Evolutionary conservation across 2,113 vertebrate species (phyloP).

Genomic region (Aegotheles bennettii): DNA sequence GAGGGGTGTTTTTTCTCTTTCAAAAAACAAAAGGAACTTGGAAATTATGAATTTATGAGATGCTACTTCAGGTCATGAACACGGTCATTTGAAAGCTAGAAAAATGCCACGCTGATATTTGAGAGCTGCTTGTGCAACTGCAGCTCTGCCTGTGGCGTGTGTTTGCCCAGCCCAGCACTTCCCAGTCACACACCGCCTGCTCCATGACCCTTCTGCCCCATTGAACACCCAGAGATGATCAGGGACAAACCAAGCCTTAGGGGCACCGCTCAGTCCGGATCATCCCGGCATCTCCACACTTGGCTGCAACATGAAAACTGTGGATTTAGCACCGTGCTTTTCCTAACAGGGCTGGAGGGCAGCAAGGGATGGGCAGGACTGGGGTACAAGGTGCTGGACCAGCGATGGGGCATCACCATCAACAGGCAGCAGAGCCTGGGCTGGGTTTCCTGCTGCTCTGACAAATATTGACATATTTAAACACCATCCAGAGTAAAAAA

Average conservation of each 20-base stretch:
- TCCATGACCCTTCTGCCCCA: background rate
- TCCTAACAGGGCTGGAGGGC: background rate
- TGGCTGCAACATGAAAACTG: fast-evolving
- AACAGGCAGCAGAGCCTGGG: background rate
- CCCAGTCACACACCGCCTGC: background rate
- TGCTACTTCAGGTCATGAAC: background rate
- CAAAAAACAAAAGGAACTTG: background rate
- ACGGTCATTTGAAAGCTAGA: background rate
- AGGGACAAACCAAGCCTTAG: background rate
- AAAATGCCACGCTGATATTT: background rate
- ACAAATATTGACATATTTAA: background rate
- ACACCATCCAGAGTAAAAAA: background rate
- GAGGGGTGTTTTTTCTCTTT: background rate
- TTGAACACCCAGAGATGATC: background rate
- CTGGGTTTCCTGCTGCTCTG: background rate
- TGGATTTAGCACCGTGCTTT: fast-evolving
- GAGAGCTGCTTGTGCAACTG: background rate
- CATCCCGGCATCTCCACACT: background rate
- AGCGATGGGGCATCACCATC: fast-evolving
- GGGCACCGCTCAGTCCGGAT: background rate
- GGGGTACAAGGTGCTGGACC: background rate
- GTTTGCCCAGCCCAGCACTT: background rate
- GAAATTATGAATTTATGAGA: background rate
- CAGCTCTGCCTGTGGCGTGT: background rate
- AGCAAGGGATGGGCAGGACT: background rate